Percentiles rank a stretch among this genome's conserved stretches.
phyloP scores from a whole-genome alignment of 2,797 vertebrate genomes.

The Cuniculus paca region DNA sequence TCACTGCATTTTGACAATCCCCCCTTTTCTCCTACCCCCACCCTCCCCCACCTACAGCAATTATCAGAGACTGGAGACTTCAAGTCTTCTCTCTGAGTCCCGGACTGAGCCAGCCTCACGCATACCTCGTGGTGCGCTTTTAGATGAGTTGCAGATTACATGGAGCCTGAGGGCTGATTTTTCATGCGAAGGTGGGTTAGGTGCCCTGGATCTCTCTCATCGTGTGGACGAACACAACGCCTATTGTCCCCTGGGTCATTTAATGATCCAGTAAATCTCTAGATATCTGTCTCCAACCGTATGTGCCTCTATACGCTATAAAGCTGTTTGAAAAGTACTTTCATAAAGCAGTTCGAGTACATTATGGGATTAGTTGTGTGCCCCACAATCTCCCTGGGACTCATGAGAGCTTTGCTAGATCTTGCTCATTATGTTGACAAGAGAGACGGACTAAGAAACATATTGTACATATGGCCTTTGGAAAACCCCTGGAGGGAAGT shows the following conservation, averaged over 20 bases:
- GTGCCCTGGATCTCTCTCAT: neutral
- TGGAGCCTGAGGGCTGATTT: neutral
- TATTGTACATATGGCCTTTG: neutral
- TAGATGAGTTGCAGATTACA: neutral
- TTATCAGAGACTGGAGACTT: conserved; percentile 28
- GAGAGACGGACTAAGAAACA: conserved; percentile 2
- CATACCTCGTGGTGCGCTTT: neutral
- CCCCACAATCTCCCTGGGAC: neutral
- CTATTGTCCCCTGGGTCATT: neutral
- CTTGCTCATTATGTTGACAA: neutral
- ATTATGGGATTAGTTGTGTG: neutral
- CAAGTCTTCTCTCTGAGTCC: neutral
- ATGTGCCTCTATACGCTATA: neutral
- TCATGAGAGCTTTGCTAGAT: neutral
- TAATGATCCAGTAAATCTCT: conserved; percentile 46
- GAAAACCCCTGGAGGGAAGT: neutral
- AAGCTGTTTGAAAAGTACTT: conserved; percentile 54
- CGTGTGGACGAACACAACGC: neutral
- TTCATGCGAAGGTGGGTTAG: neutral
- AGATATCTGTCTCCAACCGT: neutral
- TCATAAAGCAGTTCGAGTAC: conserved; percentile 4
- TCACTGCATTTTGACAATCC: conserved; percentile 84
- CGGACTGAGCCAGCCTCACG: accelerated
- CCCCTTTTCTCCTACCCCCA: neutral
- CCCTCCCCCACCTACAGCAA: neutral